Evolutionary conservation across 2,888 invertebrate species (phyloP), one percentile per base, ranked within the genome.

Genomic region (Tethea ocularis): DNA sequence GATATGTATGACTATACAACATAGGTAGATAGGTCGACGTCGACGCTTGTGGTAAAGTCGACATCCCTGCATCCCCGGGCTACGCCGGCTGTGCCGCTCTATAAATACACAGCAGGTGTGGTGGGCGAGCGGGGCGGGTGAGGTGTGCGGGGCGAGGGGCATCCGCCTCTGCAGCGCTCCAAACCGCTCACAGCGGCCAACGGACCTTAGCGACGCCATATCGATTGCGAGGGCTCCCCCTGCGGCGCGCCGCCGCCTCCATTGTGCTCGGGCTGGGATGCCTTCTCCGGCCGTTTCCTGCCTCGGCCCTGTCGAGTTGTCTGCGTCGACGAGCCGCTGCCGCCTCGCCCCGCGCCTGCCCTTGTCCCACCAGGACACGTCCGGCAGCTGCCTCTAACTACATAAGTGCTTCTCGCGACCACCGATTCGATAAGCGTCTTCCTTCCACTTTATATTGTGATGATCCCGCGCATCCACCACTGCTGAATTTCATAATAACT

Each of bases 151-250:
- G 86, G 81, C 78, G 72, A 80, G 80, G 86, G 88, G 87, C 88
- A 88, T 89, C 90, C 91, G 89, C 89, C 89, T 90, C 91, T 88
- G 90, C 91, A 90, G 89, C 87, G 89, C 82, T 89, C 88, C 86
- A 87, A 87, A 85, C 88, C 86, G 90, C 87, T 88, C 89, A 79
- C 91, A 90, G 86, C 91, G 91, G 89, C 92, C 91, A 91, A 84
- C 91, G 93, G 93, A 93, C 92, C 93, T 93, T 93, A 92, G 92
- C 93, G 91, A 88, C 91, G 92, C 88, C 87, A 93, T 92, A 93
- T 93, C 93, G 93, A 93, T 93, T 93, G 92, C 91, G 90, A 91
- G 89, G 91, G 90, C 90, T 91, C 91, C 92, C 92, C 92, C 90
- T 91, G 91, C 89, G 89, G 89, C 90, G 90, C 91, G 89, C 84